Conservation (phyloP, 2,888 invertebrate species). For the Balanococcus diminutus region DNA sequence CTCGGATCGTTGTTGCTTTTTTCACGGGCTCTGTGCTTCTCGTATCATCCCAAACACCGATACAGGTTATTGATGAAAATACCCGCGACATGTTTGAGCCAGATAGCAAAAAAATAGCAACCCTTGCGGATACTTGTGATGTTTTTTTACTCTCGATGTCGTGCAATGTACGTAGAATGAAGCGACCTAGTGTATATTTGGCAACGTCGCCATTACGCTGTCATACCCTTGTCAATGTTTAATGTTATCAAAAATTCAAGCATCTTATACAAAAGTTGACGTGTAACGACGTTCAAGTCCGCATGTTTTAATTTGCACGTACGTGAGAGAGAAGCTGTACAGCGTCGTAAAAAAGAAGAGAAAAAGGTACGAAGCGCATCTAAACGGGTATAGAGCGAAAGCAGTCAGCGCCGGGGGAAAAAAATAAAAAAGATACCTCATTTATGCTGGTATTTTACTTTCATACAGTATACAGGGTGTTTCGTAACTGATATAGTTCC, state of each 20-base stretch:
- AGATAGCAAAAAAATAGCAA: not conserved
- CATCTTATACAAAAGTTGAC: slow-evolving; percentile 11
- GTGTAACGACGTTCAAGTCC: slow-evolving; percentile 1
- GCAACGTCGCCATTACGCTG: slow-evolving; percentile 1
- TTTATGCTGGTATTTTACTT: not conserved
- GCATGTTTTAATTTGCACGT: slow-evolving; percentile 11
- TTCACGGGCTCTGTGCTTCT: not conserved
- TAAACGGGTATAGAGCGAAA: not conserved
- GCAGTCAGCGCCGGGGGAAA: too few relatives aligned
- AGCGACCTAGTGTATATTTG: not conserved
- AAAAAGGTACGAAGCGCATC: not conserved
- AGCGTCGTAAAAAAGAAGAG: not conserved
- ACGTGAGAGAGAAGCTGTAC: not conserved
- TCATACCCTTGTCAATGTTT: slow-evolving; percentile 5
- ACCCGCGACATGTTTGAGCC: not conserved
- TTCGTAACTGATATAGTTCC: too few relatives aligned
- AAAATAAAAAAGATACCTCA: not conserved
- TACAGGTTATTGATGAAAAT: not conserved
- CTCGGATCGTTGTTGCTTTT: not conserved
- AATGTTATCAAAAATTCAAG: slow-evolving; percentile 11
- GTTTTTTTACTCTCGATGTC: not conserved
- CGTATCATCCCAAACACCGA: not conserved
- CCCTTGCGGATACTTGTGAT: not conserved
- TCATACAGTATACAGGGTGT: not conserved
- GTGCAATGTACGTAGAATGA: not conserved